phyloP scores from a whole-genome alignment of 2,113 vertebrate species.

The Neolamprologus cancellatus region DNA sequence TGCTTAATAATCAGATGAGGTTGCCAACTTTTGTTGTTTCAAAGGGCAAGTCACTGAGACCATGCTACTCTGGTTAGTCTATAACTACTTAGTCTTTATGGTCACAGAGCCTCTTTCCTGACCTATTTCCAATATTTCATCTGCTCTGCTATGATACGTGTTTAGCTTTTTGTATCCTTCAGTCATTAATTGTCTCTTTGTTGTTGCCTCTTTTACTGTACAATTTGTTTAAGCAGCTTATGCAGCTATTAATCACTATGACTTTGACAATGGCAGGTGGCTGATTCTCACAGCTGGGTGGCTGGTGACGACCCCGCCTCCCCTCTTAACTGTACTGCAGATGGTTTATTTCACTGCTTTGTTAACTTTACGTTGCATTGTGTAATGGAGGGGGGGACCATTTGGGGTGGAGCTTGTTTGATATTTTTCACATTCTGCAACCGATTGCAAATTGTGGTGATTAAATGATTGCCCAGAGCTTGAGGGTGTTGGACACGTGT shows the following conservation, averaged over 20 bases:
- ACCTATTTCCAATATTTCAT: neutral
- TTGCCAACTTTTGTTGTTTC: neutral
- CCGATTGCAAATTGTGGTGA: neutral
- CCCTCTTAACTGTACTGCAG: neutral
- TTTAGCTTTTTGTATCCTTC: neutral
- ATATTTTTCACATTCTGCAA: neutral
- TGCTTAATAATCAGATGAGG: neutral
- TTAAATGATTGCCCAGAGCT: neutral
- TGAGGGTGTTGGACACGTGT: neutral
- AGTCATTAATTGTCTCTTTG: constrained; percentile 2
- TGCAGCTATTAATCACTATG: constrained; percentile 36
- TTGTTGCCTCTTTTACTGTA: neutral
- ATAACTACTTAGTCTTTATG: neutral
- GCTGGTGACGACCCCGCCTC: neutral
- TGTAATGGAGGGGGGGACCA: neutral
- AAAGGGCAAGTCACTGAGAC: neutral
- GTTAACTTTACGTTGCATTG: neutral
- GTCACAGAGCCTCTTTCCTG: neutral
- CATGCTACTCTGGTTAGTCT: neutral
- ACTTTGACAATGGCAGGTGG: constrained; percentile 46
- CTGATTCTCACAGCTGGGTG: constrained; percentile 3
- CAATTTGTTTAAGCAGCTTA: constrained; percentile 35
- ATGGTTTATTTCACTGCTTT: constrained; percentile 2
- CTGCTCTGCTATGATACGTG: neutral
- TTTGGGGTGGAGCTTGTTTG: neutral